These are phyloP conservation scores for Papilio protenor DNA, from an alignment of 2,888 invertebrate species.

Conservation along the genomic window DNA sequence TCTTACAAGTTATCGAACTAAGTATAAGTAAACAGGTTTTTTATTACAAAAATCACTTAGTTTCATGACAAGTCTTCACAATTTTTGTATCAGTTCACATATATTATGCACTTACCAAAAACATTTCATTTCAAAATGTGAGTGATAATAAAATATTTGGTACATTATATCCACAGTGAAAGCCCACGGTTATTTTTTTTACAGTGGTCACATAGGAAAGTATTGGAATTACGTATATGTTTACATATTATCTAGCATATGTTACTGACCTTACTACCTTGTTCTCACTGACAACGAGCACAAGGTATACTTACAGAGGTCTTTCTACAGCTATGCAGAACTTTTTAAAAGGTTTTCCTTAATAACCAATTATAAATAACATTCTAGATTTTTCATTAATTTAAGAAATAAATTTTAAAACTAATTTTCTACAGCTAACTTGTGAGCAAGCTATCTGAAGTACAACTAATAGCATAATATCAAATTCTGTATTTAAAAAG, in stretches of 20 bases:
- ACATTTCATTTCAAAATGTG: no score
- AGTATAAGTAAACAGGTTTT: neutral
- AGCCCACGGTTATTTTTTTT: neutral
- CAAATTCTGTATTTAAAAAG: no score
- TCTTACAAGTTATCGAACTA: neutral
- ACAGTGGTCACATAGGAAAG: slow-evolving; percentile 2
- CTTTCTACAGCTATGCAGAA: slow-evolving; percentile 12
- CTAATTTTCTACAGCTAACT: no score
- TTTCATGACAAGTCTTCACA: no score
- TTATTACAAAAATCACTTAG: neutral
- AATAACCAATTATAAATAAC: neutral
- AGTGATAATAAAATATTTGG: no score
- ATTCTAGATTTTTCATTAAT: neutral
- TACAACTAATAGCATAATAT: no score
- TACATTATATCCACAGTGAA: no score
- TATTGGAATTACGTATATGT: neutral
- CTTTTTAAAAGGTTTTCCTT: slow-evolving; percentile 21
- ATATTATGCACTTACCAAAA: no score
- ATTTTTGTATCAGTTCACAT: no score
- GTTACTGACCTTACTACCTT: slow-evolving; percentile 35
- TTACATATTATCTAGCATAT: slow-evolving; percentile 26
- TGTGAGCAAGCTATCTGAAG: no score
- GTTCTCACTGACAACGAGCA: slow-evolving; percentile 26
- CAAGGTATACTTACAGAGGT: slow-evolving; percentile 38
- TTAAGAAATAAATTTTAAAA: no score